A percentile compares a stretch with the other conserved stretches of the same genome.
Evolutionary conservation across 2,888 invertebrate genomes (phyloP).

Genomic region (Heteromurus nitidus): DNA sequence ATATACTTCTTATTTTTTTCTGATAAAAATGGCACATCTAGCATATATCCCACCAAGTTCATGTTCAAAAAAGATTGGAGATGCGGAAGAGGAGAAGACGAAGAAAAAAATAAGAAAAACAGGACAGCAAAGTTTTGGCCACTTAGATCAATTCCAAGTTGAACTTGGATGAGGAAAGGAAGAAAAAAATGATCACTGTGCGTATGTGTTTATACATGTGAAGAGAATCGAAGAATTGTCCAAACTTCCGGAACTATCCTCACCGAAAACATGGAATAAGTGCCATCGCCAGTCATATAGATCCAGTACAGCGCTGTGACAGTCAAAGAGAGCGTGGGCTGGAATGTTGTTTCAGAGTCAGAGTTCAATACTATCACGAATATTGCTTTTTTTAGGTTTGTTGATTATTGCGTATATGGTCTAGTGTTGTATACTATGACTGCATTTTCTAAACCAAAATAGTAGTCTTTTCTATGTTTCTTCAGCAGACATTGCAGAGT

Average conservation of each 20-base stretch:
- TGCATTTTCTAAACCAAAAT: not conserved
- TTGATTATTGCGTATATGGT: slow-evolving; percentile 2
- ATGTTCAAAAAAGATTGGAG: slow-evolving; percentile 1
- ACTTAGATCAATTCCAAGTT: slow-evolving; percentile 49
- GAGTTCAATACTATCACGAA: not conserved
- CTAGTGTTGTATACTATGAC: not conserved
- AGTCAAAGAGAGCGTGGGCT: too few relatives aligned
- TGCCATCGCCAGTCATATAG: slow-evolving; percentile 48
- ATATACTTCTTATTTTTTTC: slow-evolving; percentile 7
- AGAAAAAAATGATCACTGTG: not conserved
- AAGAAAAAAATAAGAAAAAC: slow-evolving; percentile 26
- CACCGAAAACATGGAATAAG: slow-evolving; percentile 41
- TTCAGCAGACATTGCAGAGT: not conserved
- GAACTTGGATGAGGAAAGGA: not conserved
- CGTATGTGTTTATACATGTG: not conserved
- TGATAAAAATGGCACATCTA: slow-evolving; percentile 42
- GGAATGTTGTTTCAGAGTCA: too few relatives aligned
- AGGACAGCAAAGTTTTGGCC: slow-evolving; percentile 37
- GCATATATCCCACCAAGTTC: not conserved
- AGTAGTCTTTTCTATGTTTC: not conserved
- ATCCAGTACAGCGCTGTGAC: not conserved
- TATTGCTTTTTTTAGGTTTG: not conserved
- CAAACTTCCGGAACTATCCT: slow-evolving; percentile 48
- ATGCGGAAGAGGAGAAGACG: not conserved
- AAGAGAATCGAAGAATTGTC: slow-evolving; percentile 25